phyloP scores from a whole-genome alignment of 1,140 invertebrate species.

The Eulimnadia texana region DNA sequence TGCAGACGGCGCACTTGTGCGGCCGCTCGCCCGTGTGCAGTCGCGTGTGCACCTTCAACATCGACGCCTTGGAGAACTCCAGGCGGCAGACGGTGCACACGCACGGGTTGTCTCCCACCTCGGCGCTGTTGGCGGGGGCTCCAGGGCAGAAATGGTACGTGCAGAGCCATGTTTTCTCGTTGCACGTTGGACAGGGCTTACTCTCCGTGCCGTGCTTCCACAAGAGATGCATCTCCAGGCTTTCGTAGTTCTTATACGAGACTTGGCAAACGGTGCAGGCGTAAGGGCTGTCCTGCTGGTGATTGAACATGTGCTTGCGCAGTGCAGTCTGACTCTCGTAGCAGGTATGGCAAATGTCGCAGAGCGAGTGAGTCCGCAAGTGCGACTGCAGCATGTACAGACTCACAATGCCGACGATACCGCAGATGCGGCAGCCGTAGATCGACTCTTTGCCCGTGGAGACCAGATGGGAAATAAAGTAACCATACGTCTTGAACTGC shows the following conservation, averaged over 20 bases:
- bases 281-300: slow-evolving; percentile 16
- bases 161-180: slow-evolving; percentile 77
- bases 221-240: slow-evolving; percentile 53
- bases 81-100: slow-evolving; percentile 62
- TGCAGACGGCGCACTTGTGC: slow-evolving; percentile 53
- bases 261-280: slow-evolving; percentile 14
- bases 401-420: slow-evolving; percentile 13
- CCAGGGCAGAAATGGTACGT: slow-evolving; percentile 78
- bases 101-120: slow-evolving; percentile 33
- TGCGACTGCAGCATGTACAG: slow-evolving; percentile 16
- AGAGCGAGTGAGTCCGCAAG: slow-evolving; percentile 15
- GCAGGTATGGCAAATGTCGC: slow-evolving; percentile 15
- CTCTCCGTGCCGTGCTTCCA: slow-evolving; percentile 84
- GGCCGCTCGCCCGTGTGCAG: slow-evolving; percentile 52
- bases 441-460: slow-evolving; percentile 10
- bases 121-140: slow-evolving; percentile 32
- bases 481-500: slow-evolving; percentile 16
- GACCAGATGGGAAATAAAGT: slow-evolving; percentile 16
- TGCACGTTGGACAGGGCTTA: slow-evolving; percentile 62
- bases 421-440: slow-evolving; percentile 15
- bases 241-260: slow-evolving; percentile 17
- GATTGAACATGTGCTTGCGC: slow-evolving; percentile 12
- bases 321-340: slow-evolving; percentile 13
- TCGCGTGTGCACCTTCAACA: slow-evolving; percentile 51
- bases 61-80: slow-evolving; percentile 55